Evolutionary conservation across 2,888 invertebrate species (phyloP).

Genomic region (Torymus auratus): DNA sequence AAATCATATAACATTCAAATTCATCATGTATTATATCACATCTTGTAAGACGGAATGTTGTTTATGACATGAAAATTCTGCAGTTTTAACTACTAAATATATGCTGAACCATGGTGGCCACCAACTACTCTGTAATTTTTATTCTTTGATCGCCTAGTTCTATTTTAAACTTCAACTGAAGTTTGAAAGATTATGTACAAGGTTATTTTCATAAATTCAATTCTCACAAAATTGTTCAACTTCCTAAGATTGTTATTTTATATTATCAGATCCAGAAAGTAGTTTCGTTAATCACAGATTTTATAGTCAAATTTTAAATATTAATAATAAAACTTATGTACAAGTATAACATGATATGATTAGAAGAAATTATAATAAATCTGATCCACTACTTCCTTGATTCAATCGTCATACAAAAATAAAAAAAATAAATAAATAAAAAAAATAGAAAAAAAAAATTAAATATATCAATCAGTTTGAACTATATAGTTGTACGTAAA

Average conservation of each 20-base stretch:
- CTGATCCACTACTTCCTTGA: not conserved
- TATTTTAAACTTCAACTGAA: no score
- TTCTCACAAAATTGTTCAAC: no score
- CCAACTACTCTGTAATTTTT: constrained; percentile 24
- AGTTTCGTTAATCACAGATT: no score
- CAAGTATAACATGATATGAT: not conserved
- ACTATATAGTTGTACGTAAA: constrained; percentile 12
- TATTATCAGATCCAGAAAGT: no score
- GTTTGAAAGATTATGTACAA: no score
- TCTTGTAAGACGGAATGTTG: constrained; percentile 2
- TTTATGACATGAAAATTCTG: constrained; percentile 21
- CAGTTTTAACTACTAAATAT: constrained; percentile 1
- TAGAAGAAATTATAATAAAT: constrained; percentile 9
- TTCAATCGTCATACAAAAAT: not conserved
- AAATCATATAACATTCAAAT: constrained; percentile 27
- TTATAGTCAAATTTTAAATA: not conserved
- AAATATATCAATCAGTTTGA: constrained; percentile 6
- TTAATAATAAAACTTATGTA: not conserved
- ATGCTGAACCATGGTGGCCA: constrained; percentile 51
- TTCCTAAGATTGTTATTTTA: constrained; percentile 15
- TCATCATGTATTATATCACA: constrained; percentile 28
- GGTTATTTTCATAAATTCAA: no score
- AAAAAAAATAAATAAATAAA: constrained; percentile 10
- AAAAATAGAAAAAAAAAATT: not conserved
- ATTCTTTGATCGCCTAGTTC: no score